phyloP scores from a whole-genome alignment of 2,113 vertebrate genomes.

The Notothenia coriiceps region DNA sequence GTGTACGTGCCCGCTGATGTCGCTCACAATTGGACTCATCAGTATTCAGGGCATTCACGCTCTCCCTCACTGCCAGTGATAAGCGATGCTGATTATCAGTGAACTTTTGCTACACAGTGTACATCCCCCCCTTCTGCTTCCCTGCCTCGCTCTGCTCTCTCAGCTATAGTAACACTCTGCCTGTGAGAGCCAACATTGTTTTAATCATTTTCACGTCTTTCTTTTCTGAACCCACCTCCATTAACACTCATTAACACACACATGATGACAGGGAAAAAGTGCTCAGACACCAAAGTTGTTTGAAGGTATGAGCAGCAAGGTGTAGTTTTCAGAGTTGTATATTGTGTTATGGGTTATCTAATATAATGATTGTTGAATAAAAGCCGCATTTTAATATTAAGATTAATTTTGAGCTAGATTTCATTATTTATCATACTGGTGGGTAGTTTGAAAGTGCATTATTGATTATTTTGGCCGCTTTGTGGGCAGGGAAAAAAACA shows the following conservation, averaged over 20 bases:
- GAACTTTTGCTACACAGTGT: conserved; percentile 61
- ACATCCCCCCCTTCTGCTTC: conserved; percentile 55
- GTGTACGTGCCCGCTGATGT: conserved; percentile 41
- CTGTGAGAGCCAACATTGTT: conserved; percentile 61
- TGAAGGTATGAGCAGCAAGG: background rate
- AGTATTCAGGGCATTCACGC: conserved; percentile 60
- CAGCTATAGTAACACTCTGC: conserved; percentile 60
- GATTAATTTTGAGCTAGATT: background rate
- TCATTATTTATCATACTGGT: background rate
- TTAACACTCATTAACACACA: conserved; percentile 41
- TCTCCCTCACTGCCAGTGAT: conserved; percentile 63
- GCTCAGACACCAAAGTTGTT: background rate
- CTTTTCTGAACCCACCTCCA: conserved; percentile 53
- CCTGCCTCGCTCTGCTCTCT: conserved; percentile 39
- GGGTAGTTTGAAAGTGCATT: background rate
- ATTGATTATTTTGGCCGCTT: background rate
- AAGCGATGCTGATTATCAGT: conserved; percentile 71
- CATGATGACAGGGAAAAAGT: background rate
- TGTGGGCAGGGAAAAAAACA: background rate
- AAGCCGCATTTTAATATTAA: background rate
- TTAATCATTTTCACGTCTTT: conserved; percentile 58
- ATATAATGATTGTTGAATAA: background rate
- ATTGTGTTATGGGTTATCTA: background rate
- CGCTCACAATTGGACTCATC: conserved; percentile 62
- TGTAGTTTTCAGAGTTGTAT: background rate